Evolutionary conservation across 2,113 vertebrate species (phyloP).

Genomic region (Bagarius yarrelli): DNA sequence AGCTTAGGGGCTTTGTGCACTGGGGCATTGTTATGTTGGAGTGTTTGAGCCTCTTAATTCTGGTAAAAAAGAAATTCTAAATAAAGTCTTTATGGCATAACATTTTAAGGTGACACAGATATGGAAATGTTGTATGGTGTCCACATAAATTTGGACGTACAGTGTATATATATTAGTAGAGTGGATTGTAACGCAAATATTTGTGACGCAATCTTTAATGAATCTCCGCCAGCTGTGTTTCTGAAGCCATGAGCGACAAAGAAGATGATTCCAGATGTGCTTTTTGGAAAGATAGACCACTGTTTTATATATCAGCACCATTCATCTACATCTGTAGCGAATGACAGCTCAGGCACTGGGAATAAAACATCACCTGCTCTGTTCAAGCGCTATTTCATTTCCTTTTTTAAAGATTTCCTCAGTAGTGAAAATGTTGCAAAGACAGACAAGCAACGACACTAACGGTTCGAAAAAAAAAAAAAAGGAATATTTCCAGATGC

Average conservation of each 20-base stretch:
- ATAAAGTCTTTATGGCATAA: no score
- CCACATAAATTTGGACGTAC: no score
- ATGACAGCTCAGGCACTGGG: background rate
- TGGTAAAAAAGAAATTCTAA: no score
- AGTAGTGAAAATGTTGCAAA: conserved; percentile 39
- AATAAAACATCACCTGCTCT: conserved; percentile 24
- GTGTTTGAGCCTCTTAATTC: no score
- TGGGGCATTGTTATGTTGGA: no score
- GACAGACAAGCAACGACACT: conserved; percentile 9
- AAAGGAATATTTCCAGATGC: conserved; percentile 50
- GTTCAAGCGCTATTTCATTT: conserved; percentile 22
- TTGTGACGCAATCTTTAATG: background rate
- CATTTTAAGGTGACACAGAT: no score
- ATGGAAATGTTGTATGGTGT: no score
- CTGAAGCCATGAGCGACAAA: background rate
- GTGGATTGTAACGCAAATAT: no score
- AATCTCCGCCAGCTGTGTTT: conserved; percentile 17
- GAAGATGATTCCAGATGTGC: conserved; percentile 14
- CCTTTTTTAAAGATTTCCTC: conserved; percentile 28
- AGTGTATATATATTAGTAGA: no score
- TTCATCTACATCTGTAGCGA: conserved; percentile 25
- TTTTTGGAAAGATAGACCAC: background rate
- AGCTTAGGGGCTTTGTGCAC: no score
- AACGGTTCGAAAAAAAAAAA: conserved; percentile 31
- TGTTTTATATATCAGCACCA: conserved; percentile 13